Conservation (phyloP, 2,113 vertebrate genomes). For the Phycodurus eques region DNA sequence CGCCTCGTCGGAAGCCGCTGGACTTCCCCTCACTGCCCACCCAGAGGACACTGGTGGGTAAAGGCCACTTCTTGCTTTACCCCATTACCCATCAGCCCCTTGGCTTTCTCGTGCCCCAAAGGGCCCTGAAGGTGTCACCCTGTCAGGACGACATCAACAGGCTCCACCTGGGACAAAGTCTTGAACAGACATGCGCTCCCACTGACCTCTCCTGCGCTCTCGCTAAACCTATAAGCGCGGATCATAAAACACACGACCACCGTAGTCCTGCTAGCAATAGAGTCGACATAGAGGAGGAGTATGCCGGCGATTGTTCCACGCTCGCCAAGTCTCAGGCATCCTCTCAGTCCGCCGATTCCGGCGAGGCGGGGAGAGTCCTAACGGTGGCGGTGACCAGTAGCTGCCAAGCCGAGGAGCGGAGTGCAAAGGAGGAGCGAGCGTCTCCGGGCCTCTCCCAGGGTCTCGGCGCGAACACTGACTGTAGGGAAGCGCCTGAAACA, state of each 20-base stretch:
- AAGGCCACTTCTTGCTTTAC: constrained; percentile 92
- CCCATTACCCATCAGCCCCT: constrained; percentile 90
- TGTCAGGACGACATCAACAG: constrained; percentile 51
- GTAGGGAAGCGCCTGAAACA: constrained; percentile 65
- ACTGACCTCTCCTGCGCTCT: constrained; percentile 41
- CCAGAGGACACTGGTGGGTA: constrained; percentile 85
- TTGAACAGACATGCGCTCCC: constrained; percentile 47
- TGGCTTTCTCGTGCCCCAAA: constrained; percentile 90
- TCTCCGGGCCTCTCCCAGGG: constrained; percentile 68
- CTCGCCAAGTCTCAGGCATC: constrained; percentile 31
- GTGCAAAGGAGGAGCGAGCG: constrained; percentile 45
- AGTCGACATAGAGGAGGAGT: constrained; percentile 33
- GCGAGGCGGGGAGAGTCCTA: constrained; percentile 33
- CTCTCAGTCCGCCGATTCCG: constrained; percentile 6
- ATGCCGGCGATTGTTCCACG: constrained; percentile 20
- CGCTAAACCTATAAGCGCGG: constrained; percentile 37
- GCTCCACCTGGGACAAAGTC: constrained; percentile 46
- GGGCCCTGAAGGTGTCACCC: constrained; percentile 76
- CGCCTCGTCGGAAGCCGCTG: constrained; percentile 78
- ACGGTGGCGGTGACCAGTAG: constrained; percentile 20
- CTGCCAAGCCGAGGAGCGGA: constrained; percentile 35
- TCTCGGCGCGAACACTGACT: constrained; percentile 65
- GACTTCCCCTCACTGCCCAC: constrained; percentile 81
- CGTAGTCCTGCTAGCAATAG: constrained; percentile 52
- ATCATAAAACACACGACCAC: constrained; percentile 24